These are phyloP conservation scores for Phalera bucephala DNA, from an alignment of 2,888 invertebrate species.

Conservation along the genomic window DNA sequence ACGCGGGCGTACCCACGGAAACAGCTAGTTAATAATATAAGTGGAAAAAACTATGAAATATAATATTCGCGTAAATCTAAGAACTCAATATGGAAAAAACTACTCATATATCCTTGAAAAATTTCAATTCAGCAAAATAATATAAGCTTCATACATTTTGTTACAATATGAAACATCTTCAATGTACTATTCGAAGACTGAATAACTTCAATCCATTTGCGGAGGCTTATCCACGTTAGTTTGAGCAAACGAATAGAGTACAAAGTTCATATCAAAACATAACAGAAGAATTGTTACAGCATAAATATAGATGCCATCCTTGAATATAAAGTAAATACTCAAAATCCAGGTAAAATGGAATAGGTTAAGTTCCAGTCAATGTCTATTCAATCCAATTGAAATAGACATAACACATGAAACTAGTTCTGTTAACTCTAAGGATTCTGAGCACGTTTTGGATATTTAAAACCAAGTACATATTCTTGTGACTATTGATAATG, in stretches of 20 bases:
- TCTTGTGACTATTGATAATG: not conserved
- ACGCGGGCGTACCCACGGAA: too few species aligned
- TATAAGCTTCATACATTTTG: not conserved
- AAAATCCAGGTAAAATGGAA: not conserved
- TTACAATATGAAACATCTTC: not conserved
- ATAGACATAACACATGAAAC: not conserved
- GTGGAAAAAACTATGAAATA: too few species aligned
- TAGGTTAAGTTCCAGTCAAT: not conserved
- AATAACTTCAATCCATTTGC: not conserved
- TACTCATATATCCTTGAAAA: slow-evolving; percentile 13
- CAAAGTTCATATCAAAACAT: slow-evolving; percentile 4
- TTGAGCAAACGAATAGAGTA: slow-evolving; percentile 1
- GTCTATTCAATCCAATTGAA: slow-evolving; percentile 1
- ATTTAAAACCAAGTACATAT: slow-evolving; percentile 7
- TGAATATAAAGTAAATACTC: not conserved
- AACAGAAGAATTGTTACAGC: not conserved
- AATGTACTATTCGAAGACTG: not conserved
- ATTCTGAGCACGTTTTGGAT: slow-evolving; percentile 9
- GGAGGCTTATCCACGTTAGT: not conserved
- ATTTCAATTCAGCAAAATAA: slow-evolving; percentile 5
- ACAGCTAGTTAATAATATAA: too few species aligned
- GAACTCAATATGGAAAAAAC: too few species aligned
- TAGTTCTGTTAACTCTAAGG: slow-evolving; percentile 2
- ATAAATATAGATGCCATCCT: not conserved
- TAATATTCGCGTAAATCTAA: too few species aligned